phyloP scores from a whole-genome alignment of 1,140 invertebrate species.

The Doryteuthis pealeii region DNA sequence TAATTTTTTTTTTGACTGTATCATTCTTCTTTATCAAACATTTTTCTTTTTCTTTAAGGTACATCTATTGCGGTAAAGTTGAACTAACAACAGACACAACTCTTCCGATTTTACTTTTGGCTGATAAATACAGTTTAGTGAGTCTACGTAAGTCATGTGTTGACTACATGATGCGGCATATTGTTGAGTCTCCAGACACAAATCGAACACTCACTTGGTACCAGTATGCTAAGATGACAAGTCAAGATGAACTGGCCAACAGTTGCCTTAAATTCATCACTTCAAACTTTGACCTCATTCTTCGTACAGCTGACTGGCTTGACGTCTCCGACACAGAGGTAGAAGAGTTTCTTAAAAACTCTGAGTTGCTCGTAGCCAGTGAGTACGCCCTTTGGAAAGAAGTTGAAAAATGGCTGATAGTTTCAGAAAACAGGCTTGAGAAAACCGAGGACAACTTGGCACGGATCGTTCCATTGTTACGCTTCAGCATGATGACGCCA shows the following conservation, averaged over 20 bases:
- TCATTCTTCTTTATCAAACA: no score
- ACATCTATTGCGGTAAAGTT: constrained; percentile 49
- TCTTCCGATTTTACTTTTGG: constrained; percentile 47
- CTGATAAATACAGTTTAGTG: constrained; percentile 54
- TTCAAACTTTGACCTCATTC: constrained; percentile 52
- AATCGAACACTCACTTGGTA: constrained; percentile 55
- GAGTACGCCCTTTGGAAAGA: constrained; percentile 45
- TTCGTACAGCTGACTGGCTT: constrained; percentile 50
- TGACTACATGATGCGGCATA: constrained; percentile 53
- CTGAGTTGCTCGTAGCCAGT: constrained; percentile 49
- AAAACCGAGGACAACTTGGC: constrained; percentile 40
- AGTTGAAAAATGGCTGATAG: constrained; percentile 46
- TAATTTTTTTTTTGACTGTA: no score
- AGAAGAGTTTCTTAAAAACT: constrained; percentile 46
- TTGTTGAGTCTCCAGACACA: constrained; percentile 49
- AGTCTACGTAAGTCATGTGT: constrained; percentile 47
- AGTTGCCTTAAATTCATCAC: constrained; percentile 50
- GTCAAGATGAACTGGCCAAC: constrained; percentile 40
- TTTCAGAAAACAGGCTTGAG: constrained; percentile 32
- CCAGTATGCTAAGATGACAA: constrained; percentile 51
- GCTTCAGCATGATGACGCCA: constrained; percentile 51
- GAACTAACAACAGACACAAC: constrained; percentile 45
- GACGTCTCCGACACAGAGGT: constrained; percentile 42
- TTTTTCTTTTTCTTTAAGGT: constrained; percentile 34
- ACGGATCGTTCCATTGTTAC: constrained; percentile 42